Percentiles rank a stretch among this genome's conserved stretches.
Evolutionary conservation across 2,888 invertebrate species (phyloP).

Genomic region (Hofmannophila pseudospretella): DNA sequence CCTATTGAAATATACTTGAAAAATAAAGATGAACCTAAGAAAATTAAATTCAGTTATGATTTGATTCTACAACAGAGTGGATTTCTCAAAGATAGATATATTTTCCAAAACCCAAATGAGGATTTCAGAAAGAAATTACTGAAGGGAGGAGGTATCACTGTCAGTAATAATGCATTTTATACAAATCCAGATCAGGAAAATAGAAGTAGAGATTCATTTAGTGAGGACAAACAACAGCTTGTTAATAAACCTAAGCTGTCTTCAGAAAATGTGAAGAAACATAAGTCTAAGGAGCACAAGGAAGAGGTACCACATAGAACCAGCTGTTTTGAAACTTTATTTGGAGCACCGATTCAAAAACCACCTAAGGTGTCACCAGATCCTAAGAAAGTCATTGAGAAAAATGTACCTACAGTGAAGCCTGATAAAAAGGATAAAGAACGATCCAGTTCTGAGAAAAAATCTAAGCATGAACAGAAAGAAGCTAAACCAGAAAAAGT

Average conservation of each 20-base stretch:
- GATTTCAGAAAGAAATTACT: conserved; percentile 93
- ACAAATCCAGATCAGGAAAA: conserved; percentile 74
- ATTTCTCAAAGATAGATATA: conserved; percentile 87
- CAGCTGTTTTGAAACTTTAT: conserved; percentile 86
- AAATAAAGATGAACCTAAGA: conserved; percentile 94
- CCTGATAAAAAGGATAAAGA: conserved; percentile 79
- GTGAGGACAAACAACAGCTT: conserved; percentile 78
- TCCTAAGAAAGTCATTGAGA: conserved; percentile 72
- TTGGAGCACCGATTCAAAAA: conserved; percentile 90
- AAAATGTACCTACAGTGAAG: conserved; percentile 42
- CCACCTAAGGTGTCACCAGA: conserved; percentile 84
- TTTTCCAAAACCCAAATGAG: conserved; percentile 91
- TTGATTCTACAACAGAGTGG: conserved; percentile 88
- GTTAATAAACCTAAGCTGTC: conserved; percentile 85
- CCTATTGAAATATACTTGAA: conserved; percentile 93
- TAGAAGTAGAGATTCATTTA: conserved; percentile 76
- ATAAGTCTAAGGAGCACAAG: conserved; percentile 77
- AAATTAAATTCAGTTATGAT: conserved; percentile 90
- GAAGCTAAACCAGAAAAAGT: conserved; percentile 64
- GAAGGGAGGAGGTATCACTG: conserved; percentile 87
- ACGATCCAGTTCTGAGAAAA: conserved; percentile 63
- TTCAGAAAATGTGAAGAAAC: conserved; percentile 77
- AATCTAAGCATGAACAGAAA: conserved; percentile 61
- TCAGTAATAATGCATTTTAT: conserved; percentile 63
- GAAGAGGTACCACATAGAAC: conserved; percentile 75